Evolutionary conservation across 2,113 vertebrate species (phyloP), one percentile per base, ranked within the genome.

Genomic region (Nothobranchius furzeri): DNA sequence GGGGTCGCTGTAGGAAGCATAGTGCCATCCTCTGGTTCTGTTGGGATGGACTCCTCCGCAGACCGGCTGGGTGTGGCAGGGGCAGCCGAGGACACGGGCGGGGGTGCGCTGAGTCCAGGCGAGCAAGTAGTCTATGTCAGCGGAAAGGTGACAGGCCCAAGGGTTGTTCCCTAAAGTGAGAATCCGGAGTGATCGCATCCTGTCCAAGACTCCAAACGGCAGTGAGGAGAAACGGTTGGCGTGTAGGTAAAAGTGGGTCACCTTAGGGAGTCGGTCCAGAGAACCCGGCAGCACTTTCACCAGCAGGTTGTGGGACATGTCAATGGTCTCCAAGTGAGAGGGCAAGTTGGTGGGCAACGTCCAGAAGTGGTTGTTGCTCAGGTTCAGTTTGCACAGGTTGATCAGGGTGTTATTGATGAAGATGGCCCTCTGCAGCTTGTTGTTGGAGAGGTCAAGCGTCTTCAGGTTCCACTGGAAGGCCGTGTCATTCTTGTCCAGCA

Each of bases 281-380:
- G 96, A 97, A 45, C 95, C 95, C 0, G 95, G 95, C 60, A 98
- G 91, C 63, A 97, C 95, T 86, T 95, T 95, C 71, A 94, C 92
- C 71, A 99, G 88, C 75, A 92, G 94, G 79, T 99, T 99, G 36
- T 92, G 92, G 55, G 96, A 98, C 56, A 99, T 88, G 90, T 99
- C 96, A 65, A 98, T 91, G 0, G 69, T 91, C 70, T 93, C 94
- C 64, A 96, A 85, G 81, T 91, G 91, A 69, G 81, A 77, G n/a
- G 98, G 97, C 89, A 98, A 93, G 70, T 99, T 99, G 83, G 96
- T 99, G 60, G 97, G 97, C 73, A 98, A 91, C 4, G 96, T 99
- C 96, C 96, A 96, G 73, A 99, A 96, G 77, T 93, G 93, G 88
- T 99, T 99, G 89, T 91, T 90, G 24, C 96, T 99, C 62, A 98